Conservation (phyloP, 2,888 invertebrate genomes). For the Amitus sp. region DNA sequence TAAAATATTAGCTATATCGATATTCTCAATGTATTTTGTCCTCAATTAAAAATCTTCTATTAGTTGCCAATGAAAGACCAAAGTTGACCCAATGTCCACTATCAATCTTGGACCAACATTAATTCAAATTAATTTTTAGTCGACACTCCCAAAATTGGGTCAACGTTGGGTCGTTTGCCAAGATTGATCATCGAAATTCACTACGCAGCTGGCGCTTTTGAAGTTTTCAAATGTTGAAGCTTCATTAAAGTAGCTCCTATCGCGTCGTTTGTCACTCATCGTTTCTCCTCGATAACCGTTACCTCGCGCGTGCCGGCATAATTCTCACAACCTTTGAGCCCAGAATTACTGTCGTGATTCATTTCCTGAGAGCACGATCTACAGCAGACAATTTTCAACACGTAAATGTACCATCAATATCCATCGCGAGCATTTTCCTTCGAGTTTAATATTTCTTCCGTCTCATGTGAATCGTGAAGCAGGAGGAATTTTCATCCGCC, state of each 20-base stretch:
- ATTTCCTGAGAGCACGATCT: constrained; percentile 23
- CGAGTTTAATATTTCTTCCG: constrained; percentile 23
- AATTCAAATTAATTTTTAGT: no score
- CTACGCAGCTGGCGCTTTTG: no score
- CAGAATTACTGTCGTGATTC: constrained; percentile 20
- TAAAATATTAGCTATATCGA: no score
- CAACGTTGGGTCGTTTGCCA: no score
- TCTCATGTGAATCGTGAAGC: not conserved
- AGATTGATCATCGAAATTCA: no score
- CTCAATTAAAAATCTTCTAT: no score
- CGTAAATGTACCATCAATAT: constrained; percentile 27
- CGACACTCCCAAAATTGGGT: no score
- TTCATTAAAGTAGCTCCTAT: not conserved
- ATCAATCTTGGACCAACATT: no score
- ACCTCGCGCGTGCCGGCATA: constrained; percentile 6
- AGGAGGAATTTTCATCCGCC: not conserved
- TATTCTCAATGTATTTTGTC: no score
- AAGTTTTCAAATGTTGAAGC: not conserved
- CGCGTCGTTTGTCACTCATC: not conserved
- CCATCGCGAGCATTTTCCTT: constrained; percentile 19
- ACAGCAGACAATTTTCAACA: constrained; percentile 30
- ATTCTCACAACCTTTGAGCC: constrained; percentile 13
- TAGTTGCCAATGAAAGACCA: no score
- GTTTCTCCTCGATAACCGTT: not conserved
- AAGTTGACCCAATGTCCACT: no score